Conservation (phyloP, 37 sponge, comb jelly and placozoan genomes). For the Lycopodina hypogea region DNA sequence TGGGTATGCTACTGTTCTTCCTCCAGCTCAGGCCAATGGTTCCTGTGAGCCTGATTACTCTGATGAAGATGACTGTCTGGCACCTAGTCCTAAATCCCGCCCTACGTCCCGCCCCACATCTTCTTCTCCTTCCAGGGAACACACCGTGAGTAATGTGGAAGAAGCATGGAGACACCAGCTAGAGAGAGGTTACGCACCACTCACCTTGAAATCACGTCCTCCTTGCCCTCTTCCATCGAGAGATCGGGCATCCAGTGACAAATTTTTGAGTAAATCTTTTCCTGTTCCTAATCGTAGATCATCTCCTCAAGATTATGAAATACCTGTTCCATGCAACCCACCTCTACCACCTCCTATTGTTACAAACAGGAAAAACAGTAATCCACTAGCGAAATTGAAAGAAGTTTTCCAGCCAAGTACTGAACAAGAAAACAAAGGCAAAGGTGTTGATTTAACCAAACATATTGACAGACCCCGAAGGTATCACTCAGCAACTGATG, state of each 20-base stretch:
- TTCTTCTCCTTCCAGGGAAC: background rate
- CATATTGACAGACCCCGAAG: too few species aligned
- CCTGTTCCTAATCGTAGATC: background rate
- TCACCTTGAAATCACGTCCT: slow-evolving; percentile 4
- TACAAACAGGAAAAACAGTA: background rate
- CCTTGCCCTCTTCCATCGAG: background rate
- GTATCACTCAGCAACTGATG: too few species aligned
- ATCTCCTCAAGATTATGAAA: slow-evolving; percentile 26
- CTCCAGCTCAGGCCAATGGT: background rate
- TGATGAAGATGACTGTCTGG: background rate
- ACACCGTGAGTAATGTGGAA: slow-evolving; percentile 9
- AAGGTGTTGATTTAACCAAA: too few species aligned
- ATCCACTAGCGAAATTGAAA: background rate
- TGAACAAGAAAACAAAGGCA: too few species aligned
- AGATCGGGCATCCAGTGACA: background rate
- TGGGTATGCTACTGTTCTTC: slow-evolving; percentile 30
- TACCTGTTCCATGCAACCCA: background rate
- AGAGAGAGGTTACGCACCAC: slow-evolving; percentile 45
- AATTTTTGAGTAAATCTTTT: background rate
- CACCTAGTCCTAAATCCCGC: too few species aligned
- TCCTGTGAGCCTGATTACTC: background rate
- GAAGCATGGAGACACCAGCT: slow-evolving; percentile 28
- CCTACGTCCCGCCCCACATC: too few species aligned
- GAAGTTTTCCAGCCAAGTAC: background rate
- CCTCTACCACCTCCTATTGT: background rate